Conservation (phyloP, 2,888 invertebrate genomes). For the Maniola hyperantus region DNA sequence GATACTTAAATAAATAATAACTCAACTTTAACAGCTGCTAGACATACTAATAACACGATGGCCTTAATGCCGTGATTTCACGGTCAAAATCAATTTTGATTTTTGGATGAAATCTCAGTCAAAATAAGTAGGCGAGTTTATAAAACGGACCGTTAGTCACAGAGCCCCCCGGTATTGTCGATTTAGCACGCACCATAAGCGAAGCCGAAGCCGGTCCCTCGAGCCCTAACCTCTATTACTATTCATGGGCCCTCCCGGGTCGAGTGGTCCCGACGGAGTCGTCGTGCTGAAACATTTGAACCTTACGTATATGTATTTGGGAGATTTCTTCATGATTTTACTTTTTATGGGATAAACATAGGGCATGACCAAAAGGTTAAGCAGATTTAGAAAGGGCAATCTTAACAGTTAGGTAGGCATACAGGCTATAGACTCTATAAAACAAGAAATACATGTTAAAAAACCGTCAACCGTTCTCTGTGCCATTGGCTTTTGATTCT, state of each 20-base stretch:
- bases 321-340: constrained; percentile 12
- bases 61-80: constrained; percentile 14
- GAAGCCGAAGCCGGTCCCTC: constrained; percentile 60
- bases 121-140: constrained; percentile 62
- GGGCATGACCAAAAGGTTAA: background rate
- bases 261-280: constrained; percentile 44
- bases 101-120: constrained; percentile 49
- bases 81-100: constrained; percentile 25
- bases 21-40: background rate
- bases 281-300: constrained; percentile 37
- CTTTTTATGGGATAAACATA: constrained; percentile 2
- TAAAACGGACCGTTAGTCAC: constrained; percentile 67
- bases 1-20: background rate
- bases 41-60: background rate
- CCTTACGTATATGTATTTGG: constrained; percentile 31
- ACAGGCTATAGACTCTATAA: too few relatives aligned
- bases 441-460: too few relatives aligned
- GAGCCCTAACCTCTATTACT: constrained; percentile 72
- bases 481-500: too few relatives aligned
- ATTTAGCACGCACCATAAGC: constrained; percentile 81
- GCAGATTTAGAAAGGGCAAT: background rate
- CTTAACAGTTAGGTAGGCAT: background rate
- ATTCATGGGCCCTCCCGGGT: constrained; percentile 72
- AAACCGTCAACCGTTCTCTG: too few relatives aligned
- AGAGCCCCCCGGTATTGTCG: constrained; percentile 71